Base-by-base conservation (phyloP, 1,140 invertebrate species). In the Cotesia glomerata region DNA sequence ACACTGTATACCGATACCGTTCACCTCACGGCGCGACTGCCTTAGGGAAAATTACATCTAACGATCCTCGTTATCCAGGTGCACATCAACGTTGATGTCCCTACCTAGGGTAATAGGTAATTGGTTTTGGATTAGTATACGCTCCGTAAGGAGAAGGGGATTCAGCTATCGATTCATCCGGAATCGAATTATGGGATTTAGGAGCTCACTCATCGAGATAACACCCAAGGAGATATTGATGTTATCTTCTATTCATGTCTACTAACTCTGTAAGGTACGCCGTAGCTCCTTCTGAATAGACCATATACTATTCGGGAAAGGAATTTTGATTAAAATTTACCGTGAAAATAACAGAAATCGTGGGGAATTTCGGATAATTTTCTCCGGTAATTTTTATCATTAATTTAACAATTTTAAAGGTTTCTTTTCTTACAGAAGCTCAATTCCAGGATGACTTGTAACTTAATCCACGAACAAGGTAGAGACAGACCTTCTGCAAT, bases 121-220 rank as follows among this genome's bases (percentile, higher is more conserved):
- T 64, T 64, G 62, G 62, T 64, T 64, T 64, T 35, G 62, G 62
- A 64, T 64, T 64, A 64, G 62, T 35, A 45, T 45, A 45, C 11
- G 11, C 7, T 45, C 39, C 39, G 39, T 26, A 26, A 11, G 39
- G 7, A 8, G 36, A 9, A 9, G 36, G 7, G 39, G 8, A 45
- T 45, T 11, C 7, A 45, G 7, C 5, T 8, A 45, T 35, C 7
- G 62, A 64, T 64, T 35, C 34, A 64, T 64, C 34, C 34, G 59
- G 32, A 45, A 64, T 64, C 34, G 62, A 64, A 45, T 45, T 11
- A 32, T 32, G 36, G 62, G 36, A 64, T 64, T 64, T 64, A 64
- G 35, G 32, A 36, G 62, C 13, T 64, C 52, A 56, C 52, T 16
- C 52, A 18, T 56, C 16, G 4, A 56, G 52, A 56, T 56, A 56